phyloP scores from a whole-genome alignment of 1,140 invertebrate genomes.

The Microplitis demolitor region DNA sequence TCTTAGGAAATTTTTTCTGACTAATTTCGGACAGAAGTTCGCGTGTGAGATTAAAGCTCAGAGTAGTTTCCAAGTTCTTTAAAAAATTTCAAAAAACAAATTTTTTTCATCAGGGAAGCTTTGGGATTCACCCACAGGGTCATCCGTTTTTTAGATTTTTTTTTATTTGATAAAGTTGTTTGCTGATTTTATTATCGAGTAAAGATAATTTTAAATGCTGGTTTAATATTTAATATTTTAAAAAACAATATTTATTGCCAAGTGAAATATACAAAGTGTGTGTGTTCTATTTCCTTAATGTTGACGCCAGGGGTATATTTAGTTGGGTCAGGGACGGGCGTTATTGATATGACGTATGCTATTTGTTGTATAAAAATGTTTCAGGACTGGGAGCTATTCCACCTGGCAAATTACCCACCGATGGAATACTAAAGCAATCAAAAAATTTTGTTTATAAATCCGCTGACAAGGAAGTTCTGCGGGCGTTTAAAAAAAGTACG shows the following conservation, averaged over 20 bases:
- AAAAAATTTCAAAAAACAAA: too few relatives aligned
- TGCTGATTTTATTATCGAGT: too few relatives aligned
- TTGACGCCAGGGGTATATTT: conserved; percentile 14
- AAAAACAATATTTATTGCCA: background rate
- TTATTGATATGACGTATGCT: background rate
- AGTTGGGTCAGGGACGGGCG: conserved; percentile 1
- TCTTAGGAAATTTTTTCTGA: too few relatives aligned
- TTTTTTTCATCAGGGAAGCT: too few relatives aligned
- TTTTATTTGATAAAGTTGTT: too few relatives aligned
- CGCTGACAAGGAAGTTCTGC: background rate
- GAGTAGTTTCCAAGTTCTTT: too few relatives aligned
- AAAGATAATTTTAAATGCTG: too few relatives aligned
- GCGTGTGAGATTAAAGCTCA: too few relatives aligned
- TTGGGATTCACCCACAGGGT: too few relatives aligned
- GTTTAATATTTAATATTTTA: too few relatives aligned
- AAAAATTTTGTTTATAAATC: conserved; percentile 36
- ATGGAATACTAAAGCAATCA: conserved; percentile 43
- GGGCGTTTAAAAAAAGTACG: background rate
- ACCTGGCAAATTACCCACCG: conserved; percentile 23
- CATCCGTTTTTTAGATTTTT: too few relatives aligned
- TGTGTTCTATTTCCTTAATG: background rate
- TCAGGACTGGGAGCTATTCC: conserved; percentile 3
- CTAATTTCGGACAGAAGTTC: too few relatives aligned
- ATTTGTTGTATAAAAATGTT: background rate
- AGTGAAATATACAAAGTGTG: background rate